These are phyloP conservation scores for Piaya cayana DNA, from an alignment of 2,113 vertebrate species.

Conservation along the genomic window DNA sequence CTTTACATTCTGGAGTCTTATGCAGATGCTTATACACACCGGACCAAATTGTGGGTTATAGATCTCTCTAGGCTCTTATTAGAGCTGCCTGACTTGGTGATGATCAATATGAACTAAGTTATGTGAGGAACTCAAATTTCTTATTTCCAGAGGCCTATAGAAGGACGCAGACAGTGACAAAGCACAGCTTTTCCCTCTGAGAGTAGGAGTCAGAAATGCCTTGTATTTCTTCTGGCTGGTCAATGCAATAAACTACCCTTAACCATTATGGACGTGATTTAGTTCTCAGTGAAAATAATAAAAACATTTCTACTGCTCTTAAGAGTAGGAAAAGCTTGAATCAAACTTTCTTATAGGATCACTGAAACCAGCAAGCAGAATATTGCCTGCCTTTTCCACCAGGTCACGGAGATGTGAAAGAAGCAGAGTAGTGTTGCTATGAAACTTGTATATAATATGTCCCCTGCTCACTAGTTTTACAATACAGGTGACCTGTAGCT, in stretches of 20 bases:
- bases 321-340: neutral
- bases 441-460: neutral
- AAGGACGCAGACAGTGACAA: neutral
- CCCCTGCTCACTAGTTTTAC: neutral
- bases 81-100: neutral
- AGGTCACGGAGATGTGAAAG: neutral
- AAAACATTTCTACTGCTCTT: neutral
- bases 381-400: neutral
- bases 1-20: neutral
- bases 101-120: neutral
- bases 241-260: neutral
- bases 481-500: neutral
- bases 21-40: neutral
- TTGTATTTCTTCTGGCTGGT: neutral
- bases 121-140: neutral
- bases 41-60: neutral
- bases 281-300: neutral
- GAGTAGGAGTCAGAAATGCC: neutral
- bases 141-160: neutral
- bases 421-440: neutral
- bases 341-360: neutral
- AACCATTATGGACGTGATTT: neutral
- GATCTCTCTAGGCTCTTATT: neutral
- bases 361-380: neutral
- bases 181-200: neutral